Evolutionary conservation across 2,113 vertebrate genomes (phyloP), one percentile per base, ranked within the genome.

Genomic region (Calidris pugnax): DNA sequence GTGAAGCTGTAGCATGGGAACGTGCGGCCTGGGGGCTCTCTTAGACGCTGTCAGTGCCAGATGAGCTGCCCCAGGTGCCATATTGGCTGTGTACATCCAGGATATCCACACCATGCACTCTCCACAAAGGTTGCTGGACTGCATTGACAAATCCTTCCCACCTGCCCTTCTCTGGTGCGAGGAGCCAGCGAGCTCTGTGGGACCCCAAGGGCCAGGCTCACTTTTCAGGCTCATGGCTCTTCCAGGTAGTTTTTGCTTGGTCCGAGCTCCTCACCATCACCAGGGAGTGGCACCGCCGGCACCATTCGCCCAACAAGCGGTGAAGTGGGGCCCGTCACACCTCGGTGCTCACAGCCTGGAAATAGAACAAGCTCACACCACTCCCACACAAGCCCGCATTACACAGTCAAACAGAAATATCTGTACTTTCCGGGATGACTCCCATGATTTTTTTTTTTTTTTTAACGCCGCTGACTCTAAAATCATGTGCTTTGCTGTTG

Each of bases 391-490:
- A 57, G 89, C 94, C 91, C 1, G 14, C 86, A 94, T 97, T 96
- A 95, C 95, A 87, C 62, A 96, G 95, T 76, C 86, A 95, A 72
- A 94, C 86, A 85, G 94, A 97, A 97, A 97, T 97, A 97, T 91
- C 96, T 95, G 89, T 97, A 97, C 89, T 97, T 97, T 97, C 94
- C 78, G 0, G 59, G 71, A 95, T 97, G 96, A 96, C 92, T 97
- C 89, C n/a, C 19, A 26, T 43, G 27, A 8, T 79, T 93, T 95
- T 47, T 47, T 48, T 48, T 79, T 93, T 95, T 47, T 47, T 48
- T 48, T 92, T 94, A 96, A 93, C 95, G 84, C 86, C 84, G 73
- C 81, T 91, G 95, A 87, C 73, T 90, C 82, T 87, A 89, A 89
- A 85, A 87, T 94, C 95, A 97, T 91, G 75, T 83, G 94, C 71